Conservation (phyloP, 2,113 vertebrate species). For the Cyprinodon tularosa region DNA sequence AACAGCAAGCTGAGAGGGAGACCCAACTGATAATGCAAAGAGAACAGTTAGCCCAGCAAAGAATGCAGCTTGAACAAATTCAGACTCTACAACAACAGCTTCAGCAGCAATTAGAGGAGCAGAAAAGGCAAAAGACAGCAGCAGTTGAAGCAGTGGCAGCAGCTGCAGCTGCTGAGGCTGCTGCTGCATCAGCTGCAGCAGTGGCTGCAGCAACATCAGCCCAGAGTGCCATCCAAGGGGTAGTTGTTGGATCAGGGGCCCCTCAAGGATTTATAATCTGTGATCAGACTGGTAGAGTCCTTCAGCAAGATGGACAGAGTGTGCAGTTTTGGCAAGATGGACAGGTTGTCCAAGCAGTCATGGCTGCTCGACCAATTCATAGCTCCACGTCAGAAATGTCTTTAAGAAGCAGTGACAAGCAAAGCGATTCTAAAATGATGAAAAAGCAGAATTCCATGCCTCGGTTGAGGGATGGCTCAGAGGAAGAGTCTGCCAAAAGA, state of each 20-base stretch:
- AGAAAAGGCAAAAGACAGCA: conserved; percentile 93
- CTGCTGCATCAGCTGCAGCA: conserved; percentile 71
- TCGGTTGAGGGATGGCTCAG: conserved; percentile 87
- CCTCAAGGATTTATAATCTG: conserved; percentile 79
- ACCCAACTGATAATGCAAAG: conserved; percentile 94
- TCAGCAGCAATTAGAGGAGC: conserved; percentile 96
- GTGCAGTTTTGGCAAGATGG: conserved; percentile 91
- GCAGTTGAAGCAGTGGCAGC: conserved; percentile 85
- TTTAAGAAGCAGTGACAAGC: conserved; percentile 87
- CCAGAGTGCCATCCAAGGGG: conserved; percentile 86
- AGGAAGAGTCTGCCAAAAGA: conserved; percentile 86
- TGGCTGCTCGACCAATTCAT: conserved; percentile 88
- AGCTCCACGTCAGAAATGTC: conserved; percentile 96
- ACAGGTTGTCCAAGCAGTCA: conserved; percentile 78
- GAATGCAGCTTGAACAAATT: conserved; percentile 95
- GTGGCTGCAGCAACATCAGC: conserved; percentile 87
- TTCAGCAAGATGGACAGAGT: conserved; percentile 87
- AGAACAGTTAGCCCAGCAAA: conserved; percentile 96
- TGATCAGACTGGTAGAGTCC: conserved; percentile 83
- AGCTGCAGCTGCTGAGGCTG: conserved; percentile 82
- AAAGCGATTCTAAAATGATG: conserved; percentile 84
- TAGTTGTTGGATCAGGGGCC: conserved; percentile 73
- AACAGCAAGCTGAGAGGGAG: conserved; percentile 95
- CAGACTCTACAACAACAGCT: conserved; percentile 97
- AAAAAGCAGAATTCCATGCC: conserved; percentile 98